A percentile compares a stretch with the other conserved stretches of the same genome.
These are phyloP conservation scores for Chrysocyon brachyurus DNA, from an alignment of 2,797 vertebrate species.

Conservation along the genomic window DNA sequence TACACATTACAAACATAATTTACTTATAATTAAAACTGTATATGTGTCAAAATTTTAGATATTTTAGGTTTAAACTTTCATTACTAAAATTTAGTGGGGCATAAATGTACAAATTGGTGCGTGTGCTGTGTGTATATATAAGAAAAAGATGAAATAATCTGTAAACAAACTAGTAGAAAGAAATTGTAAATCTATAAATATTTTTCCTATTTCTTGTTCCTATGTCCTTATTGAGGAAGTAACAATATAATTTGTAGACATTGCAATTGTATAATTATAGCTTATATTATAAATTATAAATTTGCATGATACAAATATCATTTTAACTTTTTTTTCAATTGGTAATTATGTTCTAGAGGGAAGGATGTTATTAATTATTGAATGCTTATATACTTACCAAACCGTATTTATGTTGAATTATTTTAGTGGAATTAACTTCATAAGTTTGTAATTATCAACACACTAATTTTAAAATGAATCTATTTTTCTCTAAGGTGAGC, in stretches of 20 bases:
- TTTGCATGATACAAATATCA: not conserved
- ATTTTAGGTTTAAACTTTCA: not conserved
- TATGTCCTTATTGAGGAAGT: not conserved
- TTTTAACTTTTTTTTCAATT: not conserved
- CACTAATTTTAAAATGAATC: not conserved
- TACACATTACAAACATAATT: not conserved
- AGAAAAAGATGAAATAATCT: not conserved
- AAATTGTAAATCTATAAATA: not conserved
- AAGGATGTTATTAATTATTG: not conserved
- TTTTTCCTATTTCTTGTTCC: not conserved
- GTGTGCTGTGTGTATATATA: not conserved
- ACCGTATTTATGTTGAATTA: not conserved
- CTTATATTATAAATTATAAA: not conserved
- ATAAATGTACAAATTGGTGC: not conserved
- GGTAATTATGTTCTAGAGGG: not conserved
- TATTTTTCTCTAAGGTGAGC: not conserved
- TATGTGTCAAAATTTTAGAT: not conserved
- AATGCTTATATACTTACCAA: not conserved
- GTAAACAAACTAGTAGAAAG: not conserved
- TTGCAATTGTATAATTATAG: not conserved
- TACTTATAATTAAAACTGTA: not conserved
- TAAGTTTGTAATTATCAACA: slow-evolving; percentile 2
- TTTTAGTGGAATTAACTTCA: not conserved
- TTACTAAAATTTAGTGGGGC: not conserved
- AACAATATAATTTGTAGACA: not conserved